These are phyloP conservation scores for Drosophila sordidula DNA, from an alignment of 2,888 invertebrate genomes.

Conservation along the genomic window DNA sequence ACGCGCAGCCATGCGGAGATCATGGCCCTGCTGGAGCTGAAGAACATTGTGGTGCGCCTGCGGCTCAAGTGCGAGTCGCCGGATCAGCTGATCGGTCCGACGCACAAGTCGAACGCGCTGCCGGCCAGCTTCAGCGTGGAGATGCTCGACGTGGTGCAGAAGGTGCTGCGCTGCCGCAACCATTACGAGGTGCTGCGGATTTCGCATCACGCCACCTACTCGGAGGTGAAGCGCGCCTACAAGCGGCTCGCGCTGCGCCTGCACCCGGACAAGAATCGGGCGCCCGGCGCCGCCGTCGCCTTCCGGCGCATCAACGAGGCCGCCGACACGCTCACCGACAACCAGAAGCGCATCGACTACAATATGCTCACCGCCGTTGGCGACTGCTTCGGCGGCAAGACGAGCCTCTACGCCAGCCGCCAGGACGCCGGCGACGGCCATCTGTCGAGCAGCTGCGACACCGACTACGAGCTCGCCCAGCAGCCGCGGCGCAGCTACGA, in stretches of 20 bases:
- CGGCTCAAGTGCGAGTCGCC: conserved; percentile 41
- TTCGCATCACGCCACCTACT: conserved; percentile 88
- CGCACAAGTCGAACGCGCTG: conserved; percentile 48
- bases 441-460: too few relatives aligned
- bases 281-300: conserved; percentile 92
- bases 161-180: conserved; percentile 88
- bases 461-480: conserved; percentile 95
- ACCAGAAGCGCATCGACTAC: conserved; percentile 90
- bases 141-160: conserved; percentile 90
- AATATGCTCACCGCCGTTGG: conserved; percentile 84
- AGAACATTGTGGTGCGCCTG: conserved; percentile 59
- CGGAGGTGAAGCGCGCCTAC: conserved; percentile 90
- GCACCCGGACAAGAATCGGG: conserved; percentile 94
- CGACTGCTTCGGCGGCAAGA: conserved; percentile 86
- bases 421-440: neutral
- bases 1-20: conserved; percentile 21
- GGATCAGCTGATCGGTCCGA: conserved; percentile 48
- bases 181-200: conserved; percentile 92
- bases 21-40: conserved; percentile 57
- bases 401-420: conserved; percentile 71
- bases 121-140: conserved; percentile 89
- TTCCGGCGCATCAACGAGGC: conserved; percentile 94
- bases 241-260: conserved; percentile 91
- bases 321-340: conserved; percentile 90
- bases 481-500: conserved; percentile 80